phyloP scores from a whole-genome alignment of 2,888 invertebrate species.

The Meloe dianella region DNA sequence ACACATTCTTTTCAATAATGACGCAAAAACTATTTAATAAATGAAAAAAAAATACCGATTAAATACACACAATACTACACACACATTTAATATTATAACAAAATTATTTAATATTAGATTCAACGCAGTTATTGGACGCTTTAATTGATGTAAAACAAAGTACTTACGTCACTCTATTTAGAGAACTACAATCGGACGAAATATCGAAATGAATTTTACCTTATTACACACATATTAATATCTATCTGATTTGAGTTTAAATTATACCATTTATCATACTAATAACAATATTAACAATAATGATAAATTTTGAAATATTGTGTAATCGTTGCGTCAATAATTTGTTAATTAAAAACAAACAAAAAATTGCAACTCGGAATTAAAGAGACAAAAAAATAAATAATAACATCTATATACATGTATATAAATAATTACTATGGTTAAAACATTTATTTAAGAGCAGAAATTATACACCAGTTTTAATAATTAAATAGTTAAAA shows the following conservation, averaged over 20 bases:
- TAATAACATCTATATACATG: no score
- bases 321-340: neutral
- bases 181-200: neutral
- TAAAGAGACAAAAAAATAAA: neutral
- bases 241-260: constrained; percentile 11
- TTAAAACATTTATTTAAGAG: neutral
- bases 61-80: constrained; percentile 5
- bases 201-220: constrained; percentile 1
- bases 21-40: constrained; percentile 11
- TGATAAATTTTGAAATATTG: constrained; percentile 4
- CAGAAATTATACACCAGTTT: neutral
- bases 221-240: neutral
- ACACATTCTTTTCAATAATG: constrained; percentile 5
- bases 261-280: neutral
- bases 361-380: neutral
- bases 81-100: constrained; percentile 6
- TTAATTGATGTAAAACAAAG: constrained; percentile 8
- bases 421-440: neutral
- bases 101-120: constrained; percentile 12
- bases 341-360: neutral
- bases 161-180: constrained; percentile 4
- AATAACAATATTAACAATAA: constrained; percentile 2
- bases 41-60: neutral
- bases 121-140: constrained; percentile 4
- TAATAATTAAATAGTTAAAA: neutral